Conservation (phyloP, 2,113 vertebrate genomes). For the Onychorhynchus coronatus region DNA sequence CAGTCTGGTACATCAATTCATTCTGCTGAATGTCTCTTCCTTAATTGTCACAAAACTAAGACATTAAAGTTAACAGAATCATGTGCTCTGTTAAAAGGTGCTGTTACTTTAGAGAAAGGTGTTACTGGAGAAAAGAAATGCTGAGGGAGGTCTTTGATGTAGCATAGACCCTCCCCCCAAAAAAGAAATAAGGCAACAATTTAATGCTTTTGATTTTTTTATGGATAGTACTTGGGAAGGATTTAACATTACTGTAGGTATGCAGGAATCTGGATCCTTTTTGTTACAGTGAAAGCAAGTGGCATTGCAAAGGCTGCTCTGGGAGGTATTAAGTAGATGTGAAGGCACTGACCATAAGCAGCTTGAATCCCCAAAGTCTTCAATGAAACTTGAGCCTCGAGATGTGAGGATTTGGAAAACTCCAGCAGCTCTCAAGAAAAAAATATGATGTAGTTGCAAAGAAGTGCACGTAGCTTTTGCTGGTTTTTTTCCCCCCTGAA, state of each 20-base stretch:
- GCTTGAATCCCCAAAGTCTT: neutral
- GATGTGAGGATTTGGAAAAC: neutral
- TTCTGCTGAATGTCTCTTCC: neutral
- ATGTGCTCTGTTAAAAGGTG: neutral
- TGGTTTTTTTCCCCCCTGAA: rapidly evolving
- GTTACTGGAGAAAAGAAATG: neutral
- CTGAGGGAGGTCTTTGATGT: neutral
- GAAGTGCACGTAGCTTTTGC: neutral
- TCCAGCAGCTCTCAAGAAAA: neutral
- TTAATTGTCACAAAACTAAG: neutral
- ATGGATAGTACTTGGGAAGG: rapidly evolving
- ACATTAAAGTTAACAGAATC: neutral
- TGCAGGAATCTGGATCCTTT: too few species aligned
- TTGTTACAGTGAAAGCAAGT: rapidly evolving
- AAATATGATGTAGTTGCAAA: neutral
- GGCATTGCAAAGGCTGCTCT: neutral
- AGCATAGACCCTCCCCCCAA: neutral
- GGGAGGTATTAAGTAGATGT: neutral
- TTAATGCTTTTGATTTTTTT: neutral
- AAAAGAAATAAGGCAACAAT: neutral
- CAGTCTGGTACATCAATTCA: neutral
- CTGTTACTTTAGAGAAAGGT: neutral
- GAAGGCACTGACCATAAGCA: neutral
- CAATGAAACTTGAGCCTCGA: neutral
- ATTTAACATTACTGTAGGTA: neutral